Conservation (phyloP, 2,113 vertebrate genomes). For the Smithornis capensis region DNA sequence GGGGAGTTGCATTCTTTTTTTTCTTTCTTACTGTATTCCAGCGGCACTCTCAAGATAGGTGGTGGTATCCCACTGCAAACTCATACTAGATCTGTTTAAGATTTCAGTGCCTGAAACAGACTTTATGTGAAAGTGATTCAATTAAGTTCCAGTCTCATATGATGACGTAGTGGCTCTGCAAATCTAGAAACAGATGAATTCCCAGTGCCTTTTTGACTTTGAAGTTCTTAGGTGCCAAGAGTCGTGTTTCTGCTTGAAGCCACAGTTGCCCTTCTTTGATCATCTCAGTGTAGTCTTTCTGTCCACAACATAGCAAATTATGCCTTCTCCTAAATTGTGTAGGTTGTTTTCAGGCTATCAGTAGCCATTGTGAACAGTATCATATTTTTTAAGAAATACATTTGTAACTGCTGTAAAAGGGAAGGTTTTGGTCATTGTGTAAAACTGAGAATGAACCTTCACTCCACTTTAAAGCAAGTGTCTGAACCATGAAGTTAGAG, state of each 20-base stretch:
- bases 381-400: not conserved
- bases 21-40: not conserved
- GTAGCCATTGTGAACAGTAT: not conserved
- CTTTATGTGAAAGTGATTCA: not conserved
- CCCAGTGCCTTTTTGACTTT: not conserved
- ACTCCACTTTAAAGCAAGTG: not conserved
- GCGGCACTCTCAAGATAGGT: not conserved
- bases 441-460: not conserved
- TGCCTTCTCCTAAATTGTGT: not conserved
- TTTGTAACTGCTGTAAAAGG: not conserved
- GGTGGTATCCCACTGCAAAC: not conserved
- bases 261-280: not conserved
- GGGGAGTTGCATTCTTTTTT: accelerated
- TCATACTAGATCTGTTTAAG: not conserved
- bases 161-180: not conserved
- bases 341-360: not conserved
- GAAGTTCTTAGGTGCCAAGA: not conserved
- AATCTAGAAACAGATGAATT: not conserved
- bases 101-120: not conserved
- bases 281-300: not conserved
- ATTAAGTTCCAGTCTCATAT: not conserved
- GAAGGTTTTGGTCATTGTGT: not conserved
- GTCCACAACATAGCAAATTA: not conserved
- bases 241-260: not conserved
- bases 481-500: not conserved